These are phyloP conservation scores for Leptobrachium leishanense DNA, from an alignment of 2,113 vertebrate species.

Conservation along the genomic window DNA sequence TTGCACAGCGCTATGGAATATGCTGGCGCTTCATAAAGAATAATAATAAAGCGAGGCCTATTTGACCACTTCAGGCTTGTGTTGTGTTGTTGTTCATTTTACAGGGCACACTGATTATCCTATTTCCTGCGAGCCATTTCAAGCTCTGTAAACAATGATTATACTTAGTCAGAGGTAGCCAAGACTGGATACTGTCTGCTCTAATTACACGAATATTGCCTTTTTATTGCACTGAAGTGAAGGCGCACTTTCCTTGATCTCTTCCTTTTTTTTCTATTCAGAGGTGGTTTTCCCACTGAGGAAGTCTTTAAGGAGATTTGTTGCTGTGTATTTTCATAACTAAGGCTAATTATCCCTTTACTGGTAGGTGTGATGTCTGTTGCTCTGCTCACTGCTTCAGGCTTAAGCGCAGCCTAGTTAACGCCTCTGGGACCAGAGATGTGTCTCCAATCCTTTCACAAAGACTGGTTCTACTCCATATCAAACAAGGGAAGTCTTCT, in stretches of 20 bases:
- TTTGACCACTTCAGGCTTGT: too few species aligned
- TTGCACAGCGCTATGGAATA: too few species aligned
- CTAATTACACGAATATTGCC: constrained; percentile 59
- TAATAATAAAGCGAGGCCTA: too few species aligned
- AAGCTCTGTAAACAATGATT: background rate
- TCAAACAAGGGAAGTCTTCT: constrained; percentile 43
- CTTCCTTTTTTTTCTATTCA: constrained; percentile 54
- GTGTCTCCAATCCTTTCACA: constrained; percentile 25
- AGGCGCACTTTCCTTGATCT: constrained; percentile 56
- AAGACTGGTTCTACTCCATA: constrained; percentile 31
- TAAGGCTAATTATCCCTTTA: constrained; percentile 50
- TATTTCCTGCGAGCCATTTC: background rate
- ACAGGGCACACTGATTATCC: background rate
- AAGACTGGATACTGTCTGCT: constrained; percentile 57
- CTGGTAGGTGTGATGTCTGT: constrained; percentile 54
- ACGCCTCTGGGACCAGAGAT: constrained; percentile 53
- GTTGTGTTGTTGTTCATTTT: background rate
- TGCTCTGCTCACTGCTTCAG: constrained; percentile 50
- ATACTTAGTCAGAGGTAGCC: constrained; percentile 12
- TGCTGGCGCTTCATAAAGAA: too few species aligned
- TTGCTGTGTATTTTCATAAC: constrained; percentile 55
- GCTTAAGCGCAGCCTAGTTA: constrained; percentile 41
- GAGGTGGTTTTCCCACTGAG: constrained; percentile 58
- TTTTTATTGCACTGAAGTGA: constrained; percentile 55
- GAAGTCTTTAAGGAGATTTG: constrained; percentile 54